These are phyloP conservation scores for Drosophila formosana DNA, from an alignment of 2,888 invertebrate genomes.

Conservation along the genomic window DNA sequence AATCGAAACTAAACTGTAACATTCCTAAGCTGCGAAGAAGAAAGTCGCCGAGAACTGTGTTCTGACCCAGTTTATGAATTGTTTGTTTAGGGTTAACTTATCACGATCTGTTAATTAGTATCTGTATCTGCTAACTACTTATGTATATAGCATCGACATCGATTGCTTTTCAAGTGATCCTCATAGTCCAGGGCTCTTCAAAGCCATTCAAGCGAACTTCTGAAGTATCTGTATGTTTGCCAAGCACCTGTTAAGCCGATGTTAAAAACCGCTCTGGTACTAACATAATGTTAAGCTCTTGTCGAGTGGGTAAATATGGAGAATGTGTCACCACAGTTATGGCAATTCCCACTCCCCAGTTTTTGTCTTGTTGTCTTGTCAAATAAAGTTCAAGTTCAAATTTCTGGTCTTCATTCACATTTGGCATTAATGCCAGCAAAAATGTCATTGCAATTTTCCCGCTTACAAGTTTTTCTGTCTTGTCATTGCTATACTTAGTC, in stretches of 20 bases:
- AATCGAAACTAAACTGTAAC: slow-evolving; percentile 36
- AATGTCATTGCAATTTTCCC: slow-evolving; percentile 1
- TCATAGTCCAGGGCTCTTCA: slow-evolving; percentile 33
- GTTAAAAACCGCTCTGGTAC: neutral
- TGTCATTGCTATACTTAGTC: slow-evolving; percentile 1
- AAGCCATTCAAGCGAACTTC: neutral
- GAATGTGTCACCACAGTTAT: neutral
- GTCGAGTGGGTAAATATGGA: neutral
- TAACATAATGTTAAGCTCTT: neutral
- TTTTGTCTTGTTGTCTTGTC: neutral
- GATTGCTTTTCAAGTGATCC: slow-evolving; percentile 25
- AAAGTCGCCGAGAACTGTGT: neutral
- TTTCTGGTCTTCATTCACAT: neutral
- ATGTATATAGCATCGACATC: slow-evolving; percentile 16
- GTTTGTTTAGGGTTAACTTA: slow-evolving; percentile 25
- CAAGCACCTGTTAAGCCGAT: neutral
- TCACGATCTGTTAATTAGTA: slow-evolving; percentile 50
- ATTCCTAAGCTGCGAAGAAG: neutral
- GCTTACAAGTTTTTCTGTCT: slow-evolving; percentile 5
- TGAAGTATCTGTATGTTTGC: neutral
- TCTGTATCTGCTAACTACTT: slow-evolving; percentile 28
- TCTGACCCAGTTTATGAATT: slow-evolving; percentile 24
- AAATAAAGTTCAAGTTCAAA: slow-evolving; percentile 14
- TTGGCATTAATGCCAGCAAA: neutral
- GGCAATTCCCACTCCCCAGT: neutral